A percentile compares a stretch with the other conserved stretches of the same genome.
phyloP scores from a whole-genome alignment of 2,888 invertebrate species.

The Torymus aiolomorphi region DNA sequence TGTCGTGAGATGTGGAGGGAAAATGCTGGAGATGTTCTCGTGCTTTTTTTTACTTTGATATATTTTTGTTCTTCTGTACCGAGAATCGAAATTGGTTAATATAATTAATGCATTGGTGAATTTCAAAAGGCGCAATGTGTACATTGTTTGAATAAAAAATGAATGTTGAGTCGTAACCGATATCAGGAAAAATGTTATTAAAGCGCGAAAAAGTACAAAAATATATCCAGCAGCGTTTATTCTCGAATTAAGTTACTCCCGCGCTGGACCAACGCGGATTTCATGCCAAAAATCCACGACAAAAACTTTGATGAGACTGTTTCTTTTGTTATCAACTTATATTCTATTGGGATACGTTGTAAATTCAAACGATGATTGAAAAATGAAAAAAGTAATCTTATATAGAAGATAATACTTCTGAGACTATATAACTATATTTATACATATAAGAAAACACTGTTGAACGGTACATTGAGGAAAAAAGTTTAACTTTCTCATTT shows the following conservation, averaged over 20 bases:
- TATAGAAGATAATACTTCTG: background rate
- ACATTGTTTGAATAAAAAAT: no score
- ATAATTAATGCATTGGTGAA: no score
- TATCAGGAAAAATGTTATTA: background rate
- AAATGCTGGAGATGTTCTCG: slow-evolving; percentile 25
- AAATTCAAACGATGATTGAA: slow-evolving; percentile 10
- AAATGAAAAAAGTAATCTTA: slow-evolving; percentile 10
- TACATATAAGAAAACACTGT: slow-evolving; percentile 19
- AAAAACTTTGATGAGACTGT: slow-evolving; percentile 44
- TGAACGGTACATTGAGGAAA: slow-evolving; percentile 35
- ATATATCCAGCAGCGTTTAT: slow-evolving; percentile 10
- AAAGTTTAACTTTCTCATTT: slow-evolving; percentile 30
- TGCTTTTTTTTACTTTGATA: background rate
- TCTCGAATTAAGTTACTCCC: background rate
- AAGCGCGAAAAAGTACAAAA: slow-evolving; percentile 19
- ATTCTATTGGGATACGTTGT: slow-evolving; percentile 1
- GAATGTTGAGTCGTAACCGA: no score
- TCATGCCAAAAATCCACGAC: slow-evolving; percentile 22
- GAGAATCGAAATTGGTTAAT: no score
- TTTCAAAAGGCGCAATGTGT: no score
- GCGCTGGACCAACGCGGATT: slow-evolving; percentile 20
- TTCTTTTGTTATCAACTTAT: slow-evolving; percentile 34
- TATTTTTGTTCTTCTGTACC: no score
- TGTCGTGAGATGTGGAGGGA: background rate
- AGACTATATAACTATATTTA: no score